Percentiles rank a stretch among this genome's conserved stretches.
These are phyloP conservation scores for Halictus rubicundus DNA, from an alignment of 1,140 invertebrate genomes.

Conservation along the genomic window DNA sequence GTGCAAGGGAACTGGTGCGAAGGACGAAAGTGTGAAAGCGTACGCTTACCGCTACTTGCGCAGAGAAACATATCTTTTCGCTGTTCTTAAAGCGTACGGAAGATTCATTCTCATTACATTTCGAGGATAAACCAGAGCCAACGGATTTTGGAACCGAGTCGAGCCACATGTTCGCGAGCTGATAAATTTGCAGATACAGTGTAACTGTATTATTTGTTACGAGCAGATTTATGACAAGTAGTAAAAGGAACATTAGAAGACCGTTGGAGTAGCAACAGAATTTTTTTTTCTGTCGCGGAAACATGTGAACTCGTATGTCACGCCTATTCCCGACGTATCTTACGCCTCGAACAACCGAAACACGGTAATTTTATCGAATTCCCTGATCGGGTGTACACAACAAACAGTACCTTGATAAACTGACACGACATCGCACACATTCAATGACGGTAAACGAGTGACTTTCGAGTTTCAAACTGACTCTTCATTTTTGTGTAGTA, in stretches of 20 bases:
- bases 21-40: slow-evolving; percentile 52
- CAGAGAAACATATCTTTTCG: slow-evolving; percentile 31
- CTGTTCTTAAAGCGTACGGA: slow-evolving; percentile 1
- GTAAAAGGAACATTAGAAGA: slow-evolving; percentile 8
- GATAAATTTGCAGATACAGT: slow-evolving; percentile 2
- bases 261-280: slow-evolving; percentile 17
- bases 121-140: not conserved
- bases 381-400: slow-evolving; percentile 7
- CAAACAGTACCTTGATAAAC: slow-evolving; percentile 4
- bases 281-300: slow-evolving; percentile 30
- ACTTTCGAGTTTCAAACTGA: not conserved
- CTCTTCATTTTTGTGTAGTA: not conserved
- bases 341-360: slow-evolving; percentile 11
- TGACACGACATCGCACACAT: not conserved
- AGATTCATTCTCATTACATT: not conserved
- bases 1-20: slow-evolving; percentile 40
- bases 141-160: not conserved
- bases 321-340: slow-evolving; percentile 15
- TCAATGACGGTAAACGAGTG: slow-evolving; percentile 21
- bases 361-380: slow-evolving; percentile 31
- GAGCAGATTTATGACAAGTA: slow-evolving; percentile 21
- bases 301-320: slow-evolving; percentile 52
- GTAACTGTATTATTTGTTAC: not conserved
- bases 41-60: slow-evolving; percentile 38
- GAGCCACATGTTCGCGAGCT: slow-evolving; percentile 19